Evolutionary conservation across 2,888 invertebrate genomes (phyloP).

Genomic region (Venustoraphidia nigricollis): DNA sequence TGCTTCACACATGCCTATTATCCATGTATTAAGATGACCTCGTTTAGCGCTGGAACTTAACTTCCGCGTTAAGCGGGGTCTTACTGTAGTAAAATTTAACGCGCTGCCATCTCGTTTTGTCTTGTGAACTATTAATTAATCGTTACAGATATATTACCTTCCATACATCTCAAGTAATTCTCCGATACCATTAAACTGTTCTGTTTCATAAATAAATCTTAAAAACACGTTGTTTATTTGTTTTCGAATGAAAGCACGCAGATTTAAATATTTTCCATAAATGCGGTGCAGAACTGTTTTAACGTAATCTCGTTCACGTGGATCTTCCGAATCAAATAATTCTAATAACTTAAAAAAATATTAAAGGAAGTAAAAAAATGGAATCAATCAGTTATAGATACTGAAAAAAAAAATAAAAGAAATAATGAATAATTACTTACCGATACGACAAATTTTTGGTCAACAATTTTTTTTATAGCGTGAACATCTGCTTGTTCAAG

Average conservation of each 20-base stretch:
- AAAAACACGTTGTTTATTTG: slow-evolving; percentile 99
- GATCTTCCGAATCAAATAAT: slow-evolving; percentile 98
- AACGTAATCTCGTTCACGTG: slow-evolving; percentile 94
- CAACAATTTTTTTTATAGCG: slow-evolving; percentile 83
- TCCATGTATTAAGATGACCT: no score
- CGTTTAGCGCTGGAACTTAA: no score
- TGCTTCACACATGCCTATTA: no score
- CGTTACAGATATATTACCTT: slow-evolving; percentile 37
- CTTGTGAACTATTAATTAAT: no score
- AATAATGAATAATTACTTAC: slow-evolving; percentile 28
- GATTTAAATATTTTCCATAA: slow-evolving; percentile 97
- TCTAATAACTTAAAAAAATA: slow-evolving; percentile 61
- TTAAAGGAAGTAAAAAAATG: no score
- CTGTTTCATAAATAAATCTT: slow-evolving; percentile 99
- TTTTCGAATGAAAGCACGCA: slow-evolving; percentile 98
- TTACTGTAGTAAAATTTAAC: no score
- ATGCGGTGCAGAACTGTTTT: slow-evolving; percentile 99
- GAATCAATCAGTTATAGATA: no score
- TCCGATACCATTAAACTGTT: slow-evolving; percentile 98
- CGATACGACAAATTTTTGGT: slow-evolving; percentile 89
- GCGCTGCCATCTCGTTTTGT: no score
- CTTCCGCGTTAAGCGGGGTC: no score
- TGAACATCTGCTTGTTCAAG: slow-evolving; percentile 89
- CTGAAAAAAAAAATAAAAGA: no score
- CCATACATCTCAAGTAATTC: slow-evolving; percentile 98